Conservation (phyloP, 2,113 vertebrate species). For the Ameiurus melas region DNA sequence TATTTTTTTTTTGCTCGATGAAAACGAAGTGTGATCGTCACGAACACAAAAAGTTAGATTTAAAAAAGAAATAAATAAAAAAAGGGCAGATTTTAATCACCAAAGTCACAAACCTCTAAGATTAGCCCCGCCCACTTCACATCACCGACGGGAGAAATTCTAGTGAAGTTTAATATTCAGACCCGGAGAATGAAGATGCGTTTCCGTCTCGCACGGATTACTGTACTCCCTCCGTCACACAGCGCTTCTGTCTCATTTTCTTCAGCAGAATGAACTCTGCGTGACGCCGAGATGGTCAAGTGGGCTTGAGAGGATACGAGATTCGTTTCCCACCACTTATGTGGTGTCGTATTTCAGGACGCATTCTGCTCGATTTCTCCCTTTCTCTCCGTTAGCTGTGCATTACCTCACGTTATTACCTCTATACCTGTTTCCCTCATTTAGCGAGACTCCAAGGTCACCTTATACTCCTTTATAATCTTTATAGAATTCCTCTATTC, state of each 20-base stretch:
- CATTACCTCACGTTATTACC: not conserved
- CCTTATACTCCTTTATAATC: not conserved
- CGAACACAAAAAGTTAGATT: not conserved
- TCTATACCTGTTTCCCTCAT: not conserved
- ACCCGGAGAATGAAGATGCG: rapidly evolving
- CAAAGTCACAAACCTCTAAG: not conserved
- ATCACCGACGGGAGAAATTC: not conserved
- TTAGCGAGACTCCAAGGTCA: not conserved
- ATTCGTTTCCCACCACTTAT: not conserved
- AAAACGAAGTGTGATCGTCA: not conserved
- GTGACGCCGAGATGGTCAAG: not conserved
- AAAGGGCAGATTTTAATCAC: not conserved
- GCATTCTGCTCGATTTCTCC: not conserved
- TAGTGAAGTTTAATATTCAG: not conserved
- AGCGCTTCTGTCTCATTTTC: not conserved
- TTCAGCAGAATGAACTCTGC: not conserved
- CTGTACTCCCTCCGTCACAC: not conserved
- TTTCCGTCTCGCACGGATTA: not conserved
- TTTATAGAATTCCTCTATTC: not conserved
- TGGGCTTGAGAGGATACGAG: not conserved
- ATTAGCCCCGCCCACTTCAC: not conserved
- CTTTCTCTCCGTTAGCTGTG: not conserved
- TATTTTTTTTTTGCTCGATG: not conserved
- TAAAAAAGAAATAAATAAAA: not conserved
- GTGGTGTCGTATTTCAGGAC: not conserved